phyloP scores from a whole-genome alignment of 1,140 invertebrate species.

The Sycophaga agraensis region DNA sequence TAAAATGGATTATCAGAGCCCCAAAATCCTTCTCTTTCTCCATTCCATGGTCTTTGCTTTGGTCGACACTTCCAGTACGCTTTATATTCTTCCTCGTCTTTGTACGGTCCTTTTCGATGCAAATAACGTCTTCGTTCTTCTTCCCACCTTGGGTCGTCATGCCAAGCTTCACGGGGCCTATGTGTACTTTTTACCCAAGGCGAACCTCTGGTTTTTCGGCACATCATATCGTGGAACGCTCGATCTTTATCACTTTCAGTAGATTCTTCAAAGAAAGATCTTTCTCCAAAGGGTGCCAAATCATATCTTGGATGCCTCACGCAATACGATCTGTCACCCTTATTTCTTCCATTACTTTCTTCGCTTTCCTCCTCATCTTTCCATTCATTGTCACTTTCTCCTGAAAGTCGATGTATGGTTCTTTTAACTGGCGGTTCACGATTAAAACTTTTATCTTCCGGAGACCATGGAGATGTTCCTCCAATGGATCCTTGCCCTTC shows the following conservation, averaged over 20 bases:
- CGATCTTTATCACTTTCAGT: slow-evolving; percentile 39
- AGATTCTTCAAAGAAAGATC: slow-evolving; percentile 44
- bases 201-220: slow-evolving; percentile 40
- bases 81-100: slow-evolving; percentile 54
- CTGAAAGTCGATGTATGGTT: slow-evolving; percentile 43
- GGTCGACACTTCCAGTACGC: slow-evolving; percentile 48
- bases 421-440: slow-evolving; percentile 50
- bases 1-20: slow-evolving; percentile 46
- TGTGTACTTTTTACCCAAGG: slow-evolving; percentile 42
- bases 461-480: slow-evolving; percentile 72
- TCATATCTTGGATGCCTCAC: slow-evolving; percentile 39
- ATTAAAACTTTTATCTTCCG: slow-evolving; percentile 70
- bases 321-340: slow-evolving; percentile 38
- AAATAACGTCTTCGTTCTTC: slow-evolving; percentile 48
- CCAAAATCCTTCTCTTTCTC: slow-evolving; percentile 43
- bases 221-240: slow-evolving; percentile 43
- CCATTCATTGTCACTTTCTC: slow-evolving; percentile 57
- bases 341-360: slow-evolving; percentile 47
- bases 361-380: slow-evolving; percentile 55
- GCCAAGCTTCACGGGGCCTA: slow-evolving; percentile 46
- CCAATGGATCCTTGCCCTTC: slow-evolving; percentile 56
- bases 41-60: slow-evolving; percentile 48
- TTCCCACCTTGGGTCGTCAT: slow-evolving; percentile 53
- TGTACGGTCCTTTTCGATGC: slow-evolving; percentile 46
- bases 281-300: slow-evolving; percentile 37